Evolutionary conservation across 2,797 vertebrate species (phyloP).

Genomic region (Gouania willdenowi): DNA sequence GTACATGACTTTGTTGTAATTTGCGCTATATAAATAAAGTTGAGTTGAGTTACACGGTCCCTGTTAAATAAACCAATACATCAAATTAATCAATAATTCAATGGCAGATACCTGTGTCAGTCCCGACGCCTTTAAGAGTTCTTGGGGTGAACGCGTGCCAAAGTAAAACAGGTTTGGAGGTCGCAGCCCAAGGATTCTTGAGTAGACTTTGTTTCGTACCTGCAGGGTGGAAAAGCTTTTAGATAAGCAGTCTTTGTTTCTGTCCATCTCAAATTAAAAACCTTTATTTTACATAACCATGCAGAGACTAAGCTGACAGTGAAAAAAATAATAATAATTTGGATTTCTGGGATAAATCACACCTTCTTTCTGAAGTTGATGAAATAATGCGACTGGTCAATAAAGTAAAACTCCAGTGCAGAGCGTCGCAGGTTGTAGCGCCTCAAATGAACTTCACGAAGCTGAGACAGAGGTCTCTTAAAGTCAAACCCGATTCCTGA

Average conservation of each 20-base stretch:
- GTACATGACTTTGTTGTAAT: too few species aligned
- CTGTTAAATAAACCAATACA: too few species aligned
- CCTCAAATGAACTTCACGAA: constrained; percentile 91
- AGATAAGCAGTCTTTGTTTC: background rate
- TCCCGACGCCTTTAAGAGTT: constrained; percentile 91
- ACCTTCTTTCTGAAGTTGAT: constrained; percentile 94
- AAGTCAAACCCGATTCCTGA: constrained; percentile 93
- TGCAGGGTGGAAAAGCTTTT: too few species aligned
- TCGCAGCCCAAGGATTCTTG: constrained; percentile 85
- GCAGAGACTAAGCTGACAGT: too few species aligned
- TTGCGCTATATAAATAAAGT: too few species aligned
- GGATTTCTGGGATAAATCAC: too few species aligned
- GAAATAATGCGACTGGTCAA: constrained; percentile 96
- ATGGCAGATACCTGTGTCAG: constrained; percentile 84
- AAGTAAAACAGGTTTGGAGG: constrained; percentile 88
- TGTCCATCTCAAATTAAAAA: too few species aligned
- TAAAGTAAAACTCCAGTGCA: constrained; percentile 95
- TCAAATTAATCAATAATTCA: too few species aligned
- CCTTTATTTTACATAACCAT: too few species aligned
- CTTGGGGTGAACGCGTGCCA: constrained; percentile 90
- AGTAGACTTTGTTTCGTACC: constrained; percentile 94
- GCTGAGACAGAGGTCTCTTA: constrained; percentile 89
- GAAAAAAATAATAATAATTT: too few species aligned
- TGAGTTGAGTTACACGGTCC: too few species aligned
- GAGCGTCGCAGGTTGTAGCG: constrained; percentile 96